A percentile compares a stretch with the other conserved stretches of the same genome.
phyloP scores from a whole-genome alignment of 1,140 invertebrate genomes.

The Solen grandis region DNA sequence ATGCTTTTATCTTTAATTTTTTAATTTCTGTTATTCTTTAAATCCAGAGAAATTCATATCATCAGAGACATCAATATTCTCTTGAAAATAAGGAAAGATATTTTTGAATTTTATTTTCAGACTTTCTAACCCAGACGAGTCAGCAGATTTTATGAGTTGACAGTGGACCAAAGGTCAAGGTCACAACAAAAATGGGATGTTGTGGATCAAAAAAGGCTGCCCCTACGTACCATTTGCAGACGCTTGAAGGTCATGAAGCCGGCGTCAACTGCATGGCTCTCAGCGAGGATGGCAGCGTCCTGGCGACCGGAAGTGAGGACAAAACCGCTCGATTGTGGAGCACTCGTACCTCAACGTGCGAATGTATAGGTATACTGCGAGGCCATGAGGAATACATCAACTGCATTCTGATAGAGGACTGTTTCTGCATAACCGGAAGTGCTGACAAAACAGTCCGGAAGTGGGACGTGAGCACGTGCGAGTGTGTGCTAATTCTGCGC shows the following conservation, averaged over 20 bases:
- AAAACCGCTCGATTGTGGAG: conserved; percentile 82
- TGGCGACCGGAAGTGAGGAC: conserved; percentile 84
- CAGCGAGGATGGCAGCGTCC: conserved; percentile 83
- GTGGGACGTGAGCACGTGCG: conserved; percentile 83
- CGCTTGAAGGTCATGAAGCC: conserved; percentile 79
- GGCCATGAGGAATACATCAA: conserved; percentile 83
- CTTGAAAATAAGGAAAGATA: neutral
- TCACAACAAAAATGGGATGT: conserved; percentile 68
- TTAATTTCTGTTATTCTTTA: no score
- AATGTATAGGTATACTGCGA: conserved; percentile 82
- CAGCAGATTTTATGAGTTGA: no score
- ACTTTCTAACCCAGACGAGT: neutral
- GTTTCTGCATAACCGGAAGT: conserved; percentile 82
- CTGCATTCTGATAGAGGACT: conserved; percentile 82
- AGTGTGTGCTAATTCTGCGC: conserved; percentile 81
- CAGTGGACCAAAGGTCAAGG: neutral
- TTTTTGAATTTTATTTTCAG: neutral
- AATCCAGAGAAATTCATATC: no score
- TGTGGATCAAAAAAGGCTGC: conserved; percentile 72
- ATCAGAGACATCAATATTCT: neutral
- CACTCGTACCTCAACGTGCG: conserved; percentile 81
- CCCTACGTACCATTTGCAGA: conserved; percentile 70
- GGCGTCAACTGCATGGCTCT: conserved; percentile 83
- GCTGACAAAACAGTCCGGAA: conserved; percentile 83
- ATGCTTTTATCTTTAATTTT: no score